A percentile compares a stretch with the other conserved stretches of the same genome.
Evolutionary conservation across 2,797 vertebrate genomes (phyloP).

Genomic region (Clarias platycephalus): DNA sequence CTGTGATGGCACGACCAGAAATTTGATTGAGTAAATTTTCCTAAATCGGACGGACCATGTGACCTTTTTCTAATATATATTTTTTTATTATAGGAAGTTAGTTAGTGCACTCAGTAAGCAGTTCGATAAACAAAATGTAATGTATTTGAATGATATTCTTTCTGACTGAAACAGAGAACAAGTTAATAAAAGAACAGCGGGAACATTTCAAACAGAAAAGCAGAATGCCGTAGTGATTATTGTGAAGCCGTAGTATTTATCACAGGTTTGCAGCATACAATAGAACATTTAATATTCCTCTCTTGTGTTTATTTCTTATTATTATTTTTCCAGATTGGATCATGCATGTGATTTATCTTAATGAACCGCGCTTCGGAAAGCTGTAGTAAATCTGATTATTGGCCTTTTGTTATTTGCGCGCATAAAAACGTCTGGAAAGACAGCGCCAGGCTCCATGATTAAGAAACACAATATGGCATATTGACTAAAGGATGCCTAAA

Average conservation of each 20-base stretch:
- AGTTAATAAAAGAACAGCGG: neutral
- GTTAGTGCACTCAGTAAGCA: neutral
- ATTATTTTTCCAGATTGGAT: neutral
- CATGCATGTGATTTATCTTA: neutral
- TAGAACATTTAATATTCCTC: neutral
- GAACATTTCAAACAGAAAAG: neutral
- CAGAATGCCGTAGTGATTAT: neutral
- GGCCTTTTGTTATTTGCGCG: neutral
- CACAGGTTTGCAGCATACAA: neutral
- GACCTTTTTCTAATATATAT: neutral
- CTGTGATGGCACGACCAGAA: too few species aligned
- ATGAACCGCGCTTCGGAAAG: neutral
- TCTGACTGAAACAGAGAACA: neutral
- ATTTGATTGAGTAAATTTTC: neutral
- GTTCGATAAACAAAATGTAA: neutral
- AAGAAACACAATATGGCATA: conserved; percentile 18
- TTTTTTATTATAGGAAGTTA: neutral
- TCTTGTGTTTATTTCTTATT: neutral
- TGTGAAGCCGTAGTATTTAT: neutral
- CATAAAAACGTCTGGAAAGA: neutral
- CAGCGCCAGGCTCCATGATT: conserved; percentile 13
- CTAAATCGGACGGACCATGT: neutral
- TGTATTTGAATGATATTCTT: neutral
- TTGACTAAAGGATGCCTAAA: conserved; percentile 1
- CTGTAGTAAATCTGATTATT: neutral